Percentiles rank a stretch among this genome's conserved stretches.
These are phyloP conservation scores for Cerastoderma edule DNA, from an alignment of 2,888 invertebrate species.

Conservation along the genomic window DNA sequence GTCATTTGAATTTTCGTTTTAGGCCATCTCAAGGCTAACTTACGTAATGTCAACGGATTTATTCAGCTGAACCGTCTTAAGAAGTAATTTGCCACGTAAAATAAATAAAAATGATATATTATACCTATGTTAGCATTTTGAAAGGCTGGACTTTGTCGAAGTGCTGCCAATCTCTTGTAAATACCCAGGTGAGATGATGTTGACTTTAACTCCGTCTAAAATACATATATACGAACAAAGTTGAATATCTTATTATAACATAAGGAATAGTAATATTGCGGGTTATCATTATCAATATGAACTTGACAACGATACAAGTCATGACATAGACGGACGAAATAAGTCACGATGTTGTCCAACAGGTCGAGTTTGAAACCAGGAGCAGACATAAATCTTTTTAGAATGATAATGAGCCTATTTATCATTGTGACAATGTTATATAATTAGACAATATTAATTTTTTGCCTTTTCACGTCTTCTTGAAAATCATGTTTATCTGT, in stretches of 20 bases:
- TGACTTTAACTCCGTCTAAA: conserved; percentile 30
- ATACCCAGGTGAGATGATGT: conserved; percentile 63
- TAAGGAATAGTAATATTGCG: neutral
- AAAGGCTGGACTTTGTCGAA: conserved; percentile 76
- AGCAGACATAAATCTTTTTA: neutral
- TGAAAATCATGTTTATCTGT: no score
- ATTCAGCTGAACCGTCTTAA: no score
- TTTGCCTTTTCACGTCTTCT: no score
- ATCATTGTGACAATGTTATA: neutral
- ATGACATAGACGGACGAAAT: neutral
- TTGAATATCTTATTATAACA: neutral
- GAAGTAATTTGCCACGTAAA: no score
- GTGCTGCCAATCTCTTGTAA: conserved; percentile 64
- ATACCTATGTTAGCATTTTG: conserved; percentile 69
- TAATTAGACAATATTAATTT: neutral
- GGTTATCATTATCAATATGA: neutral
- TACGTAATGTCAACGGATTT: no score
- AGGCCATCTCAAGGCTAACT: neutral
- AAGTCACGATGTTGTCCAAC: neutral
- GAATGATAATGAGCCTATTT: neutral
- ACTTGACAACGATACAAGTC: neutral
- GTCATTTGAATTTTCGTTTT: no score
- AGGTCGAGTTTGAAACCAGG: neutral
- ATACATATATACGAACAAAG: neutral
- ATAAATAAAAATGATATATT: no score